Base-by-base conservation (phyloP, 2,888 invertebrate genomes). In the Lagria hirta region DNA sequence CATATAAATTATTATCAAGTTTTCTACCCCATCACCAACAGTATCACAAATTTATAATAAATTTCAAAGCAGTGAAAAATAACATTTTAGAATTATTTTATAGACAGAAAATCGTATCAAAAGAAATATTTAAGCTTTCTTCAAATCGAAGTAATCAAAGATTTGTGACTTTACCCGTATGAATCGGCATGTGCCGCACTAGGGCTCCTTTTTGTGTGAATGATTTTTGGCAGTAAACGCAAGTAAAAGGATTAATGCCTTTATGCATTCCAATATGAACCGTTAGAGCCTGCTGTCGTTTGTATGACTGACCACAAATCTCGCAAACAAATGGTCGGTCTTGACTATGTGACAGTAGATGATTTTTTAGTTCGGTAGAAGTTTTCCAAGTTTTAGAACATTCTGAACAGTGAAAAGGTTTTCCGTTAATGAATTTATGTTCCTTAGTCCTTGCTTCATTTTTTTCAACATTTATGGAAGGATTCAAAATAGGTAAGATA, bases 191-290 rank as follows among this genome's bases (percentile, higher is more conserved):
- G 58, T 79, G 78, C 21, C 78, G 66, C 53, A 72, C 70, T 8
- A 78, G 62, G 1, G 75, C 74, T 6, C 71, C 72, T 60, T 78
- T 78, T 55, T 78, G 77, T 2, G 77, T 77, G 54, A 79, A 79
- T 18, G 71, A 68, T 55, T 78, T 79, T 3, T 71, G 66, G 55
- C 78, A 79, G 43, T 69, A 65, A 7, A 62, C 60, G 58, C 79
- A 79, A 13, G 70, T 67, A 49, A 70, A 74, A 11, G 74, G 73
- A 64, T 71, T 71, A 13, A 71, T 64, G 13, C 75, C 75, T 46
- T 73, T 73, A 51, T 78, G 77, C 69, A 75, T 70, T 12, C 72
- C 74, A 11, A 75, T 64, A 49, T 79, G 78, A 33, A 74, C 65
- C 44, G 74, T 70, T 34, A 78, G 61, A 0, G 74, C 75, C 24